A percentile compares a stretch with the other conserved stretches of the same genome.
Evolutionary conservation across 2,113 vertebrate species (phyloP).

Genomic region (Siniperca chuatsi): DNA sequence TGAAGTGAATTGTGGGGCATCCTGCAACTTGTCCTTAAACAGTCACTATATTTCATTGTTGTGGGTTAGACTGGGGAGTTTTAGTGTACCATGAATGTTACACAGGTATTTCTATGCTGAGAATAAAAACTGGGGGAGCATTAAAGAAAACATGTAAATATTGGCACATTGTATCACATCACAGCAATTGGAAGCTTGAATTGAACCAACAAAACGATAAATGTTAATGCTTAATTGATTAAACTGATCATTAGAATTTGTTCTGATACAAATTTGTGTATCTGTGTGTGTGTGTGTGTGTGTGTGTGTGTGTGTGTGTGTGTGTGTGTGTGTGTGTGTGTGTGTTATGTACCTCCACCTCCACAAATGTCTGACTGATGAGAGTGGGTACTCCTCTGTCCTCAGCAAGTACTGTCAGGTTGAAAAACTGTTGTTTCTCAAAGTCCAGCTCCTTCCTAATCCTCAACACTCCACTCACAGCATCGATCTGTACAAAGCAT

Average conservation of each 20-base stretch:
- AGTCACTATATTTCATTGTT: not conserved
- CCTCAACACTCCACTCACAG: slow-evolving; percentile 89
- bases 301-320: not conserved
- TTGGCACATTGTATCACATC: not conserved
- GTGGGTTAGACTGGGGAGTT: not conserved
- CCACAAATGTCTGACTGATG: slow-evolving; percentile 91
- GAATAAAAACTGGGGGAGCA: not conserved
- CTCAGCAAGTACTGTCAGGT: slow-evolving; percentile 91
- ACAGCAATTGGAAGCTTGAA: slow-evolving; percentile 10
- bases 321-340: not conserved
- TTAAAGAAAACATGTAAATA: not conserved
- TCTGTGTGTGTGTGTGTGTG: not conserved
- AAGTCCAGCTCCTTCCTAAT: slow-evolving; percentile 92
- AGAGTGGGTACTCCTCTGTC: slow-evolving; percentile 91
- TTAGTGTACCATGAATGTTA: slow-evolving; percentile 8
- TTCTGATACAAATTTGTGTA: not conserved
- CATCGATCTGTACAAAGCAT: slow-evolving; percentile 82
- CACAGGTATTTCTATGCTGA: not conserved
- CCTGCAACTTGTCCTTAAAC: not conserved
- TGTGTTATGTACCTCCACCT: slow-evolving; percentile 86
- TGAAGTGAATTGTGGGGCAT: not conserved
- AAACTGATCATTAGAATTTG: slow-evolving; percentile 26
- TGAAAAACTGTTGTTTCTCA: slow-evolving; percentile 95
- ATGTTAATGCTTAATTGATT: slow-evolving; percentile 3
- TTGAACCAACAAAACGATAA: slow-evolving; percentile 5